Evolutionary conservation across 2,113 vertebrate species (phyloP).

Genomic region (Peucedramus taeniatus): DNA sequence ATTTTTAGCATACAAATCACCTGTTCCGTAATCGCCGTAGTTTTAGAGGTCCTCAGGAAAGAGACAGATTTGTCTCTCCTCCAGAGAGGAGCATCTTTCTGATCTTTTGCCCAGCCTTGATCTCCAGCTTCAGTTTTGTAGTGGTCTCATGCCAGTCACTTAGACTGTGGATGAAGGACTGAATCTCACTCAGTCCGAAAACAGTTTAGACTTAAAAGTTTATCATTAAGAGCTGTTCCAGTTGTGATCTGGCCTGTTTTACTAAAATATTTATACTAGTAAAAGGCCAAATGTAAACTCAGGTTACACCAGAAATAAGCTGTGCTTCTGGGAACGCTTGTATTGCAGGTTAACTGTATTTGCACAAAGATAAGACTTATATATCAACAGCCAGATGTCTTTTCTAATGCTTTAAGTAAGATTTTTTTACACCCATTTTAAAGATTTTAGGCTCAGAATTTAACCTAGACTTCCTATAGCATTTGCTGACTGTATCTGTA

Average conservation of each 20-base stretch:
- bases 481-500: not conserved
- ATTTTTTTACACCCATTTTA: not conserved
- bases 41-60: not conserved
- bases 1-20: not conserved
- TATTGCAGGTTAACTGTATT: not conserved
- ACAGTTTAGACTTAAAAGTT: conserved; percentile 1
- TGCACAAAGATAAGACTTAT: not conserved
- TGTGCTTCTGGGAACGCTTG: not conserved
- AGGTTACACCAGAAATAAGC: conserved; percentile 22
- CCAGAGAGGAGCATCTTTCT: not conserved
- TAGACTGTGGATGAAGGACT: not conserved
- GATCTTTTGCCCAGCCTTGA: not conserved
- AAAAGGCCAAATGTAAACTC: conserved; percentile 35
- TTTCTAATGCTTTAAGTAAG: not conserved
- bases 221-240: not conserved
- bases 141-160: not conserved
- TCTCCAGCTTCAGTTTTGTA: not conserved
- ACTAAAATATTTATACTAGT: conserved; percentile 43
- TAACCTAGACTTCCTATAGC: not conserved
- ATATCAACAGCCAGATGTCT: not conserved
- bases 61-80: not conserved
- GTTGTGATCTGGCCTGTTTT: not conserved
- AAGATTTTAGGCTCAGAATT: not conserved
- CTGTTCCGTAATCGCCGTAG: not conserved
- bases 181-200: not conserved